Percentiles rank a stretch among this genome's conserved stretches.
phyloP scores from a whole-genome alignment of 2,797 vertebrate species.

The Iguana delicatissima region DNA sequence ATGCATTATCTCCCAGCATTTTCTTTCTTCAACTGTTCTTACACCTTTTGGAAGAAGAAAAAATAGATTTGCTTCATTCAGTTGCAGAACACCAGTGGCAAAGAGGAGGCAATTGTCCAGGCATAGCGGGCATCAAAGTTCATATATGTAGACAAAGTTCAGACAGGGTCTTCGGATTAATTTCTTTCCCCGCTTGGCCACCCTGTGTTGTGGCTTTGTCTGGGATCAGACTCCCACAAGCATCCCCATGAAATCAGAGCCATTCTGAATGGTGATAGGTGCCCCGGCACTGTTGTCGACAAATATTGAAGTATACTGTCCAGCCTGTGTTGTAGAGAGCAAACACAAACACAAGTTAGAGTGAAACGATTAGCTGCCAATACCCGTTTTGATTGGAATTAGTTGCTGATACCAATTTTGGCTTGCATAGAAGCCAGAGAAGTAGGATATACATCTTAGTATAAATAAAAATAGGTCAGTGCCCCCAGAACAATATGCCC shows the following conservation, averaged over 20 bases:
- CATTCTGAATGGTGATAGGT: slow-evolving; percentile 89
- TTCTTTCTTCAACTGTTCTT: no score
- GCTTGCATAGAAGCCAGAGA: no score
- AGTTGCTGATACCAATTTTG: no score
- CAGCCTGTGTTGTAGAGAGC: slow-evolving; percentile 78
- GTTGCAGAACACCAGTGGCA: not conserved
- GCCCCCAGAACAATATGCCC: no score
- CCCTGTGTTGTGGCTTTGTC: rapidly evolving
- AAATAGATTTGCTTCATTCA: slow-evolving; percentile 20
- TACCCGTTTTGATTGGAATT: no score
- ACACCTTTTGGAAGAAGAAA: not conserved
- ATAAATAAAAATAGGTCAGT: no score
- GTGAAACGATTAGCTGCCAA: no score
- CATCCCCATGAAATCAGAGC: slow-evolving; percentile 95
- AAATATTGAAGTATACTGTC: slow-evolving; percentile 95
- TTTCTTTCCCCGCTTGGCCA: not conserved
- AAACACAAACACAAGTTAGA: not conserved
- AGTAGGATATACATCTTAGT: no score
- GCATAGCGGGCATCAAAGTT: not conserved
- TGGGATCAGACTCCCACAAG: slow-evolving; percentile 86
- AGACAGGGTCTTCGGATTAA: not conserved
- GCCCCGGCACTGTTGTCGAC: slow-evolving; percentile 93
- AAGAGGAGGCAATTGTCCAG: not conserved
- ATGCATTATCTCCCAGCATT: no score
- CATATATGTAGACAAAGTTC: not conserved